A percentile compares a stretch with the other conserved stretches of the same genome.
Evolutionary conservation across 2,113 vertebrate genomes (phyloP).

Genomic region (Dolichallabes microphthalmus): DNA sequence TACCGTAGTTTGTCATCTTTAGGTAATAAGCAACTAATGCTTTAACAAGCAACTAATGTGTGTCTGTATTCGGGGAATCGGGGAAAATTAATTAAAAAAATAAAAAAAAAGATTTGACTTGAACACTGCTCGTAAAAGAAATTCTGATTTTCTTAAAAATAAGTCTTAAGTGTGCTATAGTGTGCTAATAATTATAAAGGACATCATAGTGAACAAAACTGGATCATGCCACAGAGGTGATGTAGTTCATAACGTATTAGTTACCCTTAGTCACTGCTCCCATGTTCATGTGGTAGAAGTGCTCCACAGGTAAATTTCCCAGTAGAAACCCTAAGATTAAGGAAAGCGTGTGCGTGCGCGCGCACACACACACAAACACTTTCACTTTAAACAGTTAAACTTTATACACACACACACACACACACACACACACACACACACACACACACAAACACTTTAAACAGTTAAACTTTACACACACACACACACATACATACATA

Average conservation of each 20-base stretch:
- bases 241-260: slow-evolving; percentile 1
- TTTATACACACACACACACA: too few species aligned
- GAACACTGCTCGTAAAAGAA: neutral
- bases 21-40: neutral
- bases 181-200: neutral
- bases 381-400: neutral
- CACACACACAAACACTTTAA: too few species aligned
- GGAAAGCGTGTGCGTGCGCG: neutral
- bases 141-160: neutral
- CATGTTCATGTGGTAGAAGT: slow-evolving; percentile 76
- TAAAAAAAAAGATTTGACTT: too few species aligned
- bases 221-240: neutral
- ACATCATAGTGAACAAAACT: neutral
- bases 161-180: neutral
- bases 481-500: too few species aligned
- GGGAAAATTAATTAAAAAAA: too few species aligned
- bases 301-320: slow-evolving; percentile 74
- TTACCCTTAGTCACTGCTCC: slow-evolving; percentile 71
- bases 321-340: slow-evolving; percentile 71
- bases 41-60: neutral
- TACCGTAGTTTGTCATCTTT: neutral
- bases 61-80: neutral
- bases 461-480: too few species aligned
- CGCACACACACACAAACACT: neutral
- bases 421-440: too few species aligned